phyloP scores from a whole-genome alignment of 2,888 invertebrate genomes.

The Therioaphis trifolii region DNA sequence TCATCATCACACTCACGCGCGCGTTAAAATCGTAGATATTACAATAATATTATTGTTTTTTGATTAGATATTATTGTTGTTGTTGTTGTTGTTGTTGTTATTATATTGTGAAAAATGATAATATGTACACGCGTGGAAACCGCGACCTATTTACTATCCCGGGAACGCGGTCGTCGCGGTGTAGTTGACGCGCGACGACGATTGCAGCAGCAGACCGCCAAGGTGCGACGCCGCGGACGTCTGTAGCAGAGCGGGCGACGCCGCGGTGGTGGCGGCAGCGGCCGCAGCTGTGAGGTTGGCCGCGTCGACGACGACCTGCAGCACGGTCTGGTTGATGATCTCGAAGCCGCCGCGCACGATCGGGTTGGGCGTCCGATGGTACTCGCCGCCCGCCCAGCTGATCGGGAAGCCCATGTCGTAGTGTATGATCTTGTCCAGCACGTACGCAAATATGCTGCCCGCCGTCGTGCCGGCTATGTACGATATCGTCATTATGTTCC shows the following conservation, averaged over 20 bases:
- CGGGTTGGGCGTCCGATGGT: background rate
- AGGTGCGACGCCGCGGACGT: background rate
- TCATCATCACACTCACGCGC: too few species aligned
- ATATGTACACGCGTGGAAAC: background rate
- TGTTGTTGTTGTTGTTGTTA: background rate
- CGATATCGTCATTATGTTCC: constrained; percentile 92
- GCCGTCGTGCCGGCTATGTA: constrained; percentile 88
- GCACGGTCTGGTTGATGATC: background rate
- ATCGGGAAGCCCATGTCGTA: constrained; percentile 66
- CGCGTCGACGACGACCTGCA: background rate
- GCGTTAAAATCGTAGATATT: too few species aligned
- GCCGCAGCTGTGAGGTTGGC: background rate
- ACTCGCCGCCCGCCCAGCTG: constrained; percentile 40
- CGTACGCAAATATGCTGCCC: constrained; percentile 86
- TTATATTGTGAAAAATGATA: too few species aligned
- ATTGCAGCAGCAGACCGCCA: background rate
- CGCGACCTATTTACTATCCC: background rate
- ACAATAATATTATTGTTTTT: background rate
- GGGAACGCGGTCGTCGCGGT: background rate
- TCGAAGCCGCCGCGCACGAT: background rate
- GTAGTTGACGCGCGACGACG: background rate
- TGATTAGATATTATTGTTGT: background rate
- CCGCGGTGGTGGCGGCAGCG: background rate
- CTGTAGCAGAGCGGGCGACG: background rate
- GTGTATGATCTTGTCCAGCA: constrained; percentile 73